Evolutionary conservation across 2,797 vertebrate genomes (phyloP).

Genomic region (Pteronotus mesoamericanus): DNA sequence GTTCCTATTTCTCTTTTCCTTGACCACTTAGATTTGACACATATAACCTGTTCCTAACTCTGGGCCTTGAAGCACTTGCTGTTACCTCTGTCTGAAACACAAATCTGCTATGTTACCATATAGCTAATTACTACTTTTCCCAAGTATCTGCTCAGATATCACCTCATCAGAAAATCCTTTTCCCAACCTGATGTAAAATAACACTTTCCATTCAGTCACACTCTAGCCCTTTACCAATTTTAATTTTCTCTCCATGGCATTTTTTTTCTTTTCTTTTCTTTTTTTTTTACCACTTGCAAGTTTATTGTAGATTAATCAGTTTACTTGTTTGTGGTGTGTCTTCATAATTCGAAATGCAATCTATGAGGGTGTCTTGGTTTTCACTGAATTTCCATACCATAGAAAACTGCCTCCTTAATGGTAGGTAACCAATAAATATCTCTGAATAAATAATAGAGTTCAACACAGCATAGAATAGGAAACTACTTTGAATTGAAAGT

Average conservation of each 20-base stretch:
- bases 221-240: not conserved
- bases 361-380: not conserved
- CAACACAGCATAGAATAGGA: not conserved
- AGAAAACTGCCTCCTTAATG: not conserved
- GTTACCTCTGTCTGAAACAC: not conserved
- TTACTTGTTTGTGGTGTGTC: not conserved
- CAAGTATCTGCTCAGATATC: not conserved
- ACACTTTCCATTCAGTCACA: not conserved
- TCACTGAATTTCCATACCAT: not conserved
- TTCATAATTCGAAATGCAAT: not conserved
- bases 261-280: not conserved
- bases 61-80: no score
- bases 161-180: not conserved
- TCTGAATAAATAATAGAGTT: not conserved
- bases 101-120: not conserved
- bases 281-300: not conserved
- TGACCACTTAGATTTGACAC: not conserved
- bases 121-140: not conserved
- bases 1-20: not conserved
- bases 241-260: not conserved
- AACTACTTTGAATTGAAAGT: not conserved
- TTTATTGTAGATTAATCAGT: not conserved
- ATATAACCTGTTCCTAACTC: not conserved
- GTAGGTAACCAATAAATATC: not conserved
- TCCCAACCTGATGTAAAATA: not conserved